Percentiles rank a stretch among this genome's conserved stretches.
These are phyloP conservation scores for Caenorhabditis sp. DNA, from an alignment of 2,888 invertebrate species.

Conservation along the genomic window DNA sequence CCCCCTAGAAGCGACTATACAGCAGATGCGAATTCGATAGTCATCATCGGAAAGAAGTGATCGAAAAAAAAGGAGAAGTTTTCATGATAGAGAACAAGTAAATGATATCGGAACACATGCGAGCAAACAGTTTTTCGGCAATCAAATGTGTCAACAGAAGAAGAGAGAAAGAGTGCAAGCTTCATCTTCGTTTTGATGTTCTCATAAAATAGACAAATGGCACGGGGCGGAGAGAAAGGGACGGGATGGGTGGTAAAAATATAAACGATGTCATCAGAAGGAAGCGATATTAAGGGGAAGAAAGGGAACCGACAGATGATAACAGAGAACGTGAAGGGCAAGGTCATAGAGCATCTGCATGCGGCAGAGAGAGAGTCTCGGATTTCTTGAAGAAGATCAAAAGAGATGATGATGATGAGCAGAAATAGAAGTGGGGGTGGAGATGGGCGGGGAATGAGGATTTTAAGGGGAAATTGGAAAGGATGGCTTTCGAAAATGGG, in stretches of 20 bases:
- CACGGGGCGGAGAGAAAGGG: conserved; percentile 6
- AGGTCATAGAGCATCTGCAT: conserved; percentile 38
- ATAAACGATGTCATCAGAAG: conserved; percentile 21
- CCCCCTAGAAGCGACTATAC: conserved; percentile 7
- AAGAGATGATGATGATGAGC: conserved; percentile 27
- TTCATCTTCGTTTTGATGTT: background rate
- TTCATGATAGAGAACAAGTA: conserved; percentile 21
- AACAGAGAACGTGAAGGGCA: conserved; percentile 7
- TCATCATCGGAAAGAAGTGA: background rate
- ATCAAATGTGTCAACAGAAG: conserved; percentile 39
- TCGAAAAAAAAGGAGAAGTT: background rate
- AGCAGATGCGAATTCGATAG: conserved; percentile 3
- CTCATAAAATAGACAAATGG: conserved; percentile 13
- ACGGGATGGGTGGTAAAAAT: conserved; percentile 26
- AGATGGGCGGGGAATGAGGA: background rate
- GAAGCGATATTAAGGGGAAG: conserved; percentile 1
- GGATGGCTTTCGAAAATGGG: background rate
- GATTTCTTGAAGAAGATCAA: conserved; percentile 42
- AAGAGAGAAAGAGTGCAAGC: background rate
- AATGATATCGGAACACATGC: conserved; percentile 24
- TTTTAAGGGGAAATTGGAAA: background rate
- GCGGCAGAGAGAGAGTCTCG: conserved; percentile 9
- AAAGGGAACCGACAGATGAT: conserved; percentile 10
- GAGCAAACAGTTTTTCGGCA: conserved; percentile 24
- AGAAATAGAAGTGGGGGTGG: conserved; percentile 36